Evolutionary conservation across 2,888 invertebrate species (phyloP).

Genomic region (Apodemia duryi): DNA sequence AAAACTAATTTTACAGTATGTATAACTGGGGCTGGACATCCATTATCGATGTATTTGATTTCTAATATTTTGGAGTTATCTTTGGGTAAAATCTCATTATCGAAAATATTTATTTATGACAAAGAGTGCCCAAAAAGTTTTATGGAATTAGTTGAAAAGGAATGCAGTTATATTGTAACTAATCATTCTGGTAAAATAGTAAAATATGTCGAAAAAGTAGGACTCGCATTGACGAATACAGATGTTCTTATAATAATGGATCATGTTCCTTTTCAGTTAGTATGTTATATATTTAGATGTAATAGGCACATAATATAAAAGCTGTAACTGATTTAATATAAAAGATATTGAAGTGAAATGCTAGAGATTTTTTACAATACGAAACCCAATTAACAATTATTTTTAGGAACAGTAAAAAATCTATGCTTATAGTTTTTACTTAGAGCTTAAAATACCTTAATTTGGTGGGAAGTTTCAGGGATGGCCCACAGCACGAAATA

Average conservation of each 20-base stretch:
- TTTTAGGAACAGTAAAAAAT: no score
- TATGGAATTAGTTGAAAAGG: conserved; percentile 51
- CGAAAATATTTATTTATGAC: conserved; percentile 59
- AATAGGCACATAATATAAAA: background rate
- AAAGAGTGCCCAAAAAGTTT: conserved; percentile 42
- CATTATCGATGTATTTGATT: conserved; percentile 53
- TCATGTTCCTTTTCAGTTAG: conserved; percentile 60
- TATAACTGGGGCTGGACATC: conserved; percentile 55
- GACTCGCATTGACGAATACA: conserved; percentile 62
- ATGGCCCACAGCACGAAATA: no score
- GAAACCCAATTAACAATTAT: no score
- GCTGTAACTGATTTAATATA: no score
- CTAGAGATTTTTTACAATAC: no score
- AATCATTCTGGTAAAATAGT: conserved; percentile 50
- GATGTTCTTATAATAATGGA: conserved; percentile 76
- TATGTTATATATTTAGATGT: conserved; percentile 15
- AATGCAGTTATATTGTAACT: conserved; percentile 51
- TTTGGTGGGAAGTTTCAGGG: no score
- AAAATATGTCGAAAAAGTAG: conserved; percentile 59
- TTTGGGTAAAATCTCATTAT: conserved; percentile 40
- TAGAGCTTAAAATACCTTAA: no score
- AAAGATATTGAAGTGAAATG: no score
- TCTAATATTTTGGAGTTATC: conserved; percentile 52
- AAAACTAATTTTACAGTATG: conserved; percentile 45
- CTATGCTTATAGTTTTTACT: no score